phyloP scores from a whole-genome alignment of 2,888 invertebrate species.

The Crossocerus cetratus region DNA sequence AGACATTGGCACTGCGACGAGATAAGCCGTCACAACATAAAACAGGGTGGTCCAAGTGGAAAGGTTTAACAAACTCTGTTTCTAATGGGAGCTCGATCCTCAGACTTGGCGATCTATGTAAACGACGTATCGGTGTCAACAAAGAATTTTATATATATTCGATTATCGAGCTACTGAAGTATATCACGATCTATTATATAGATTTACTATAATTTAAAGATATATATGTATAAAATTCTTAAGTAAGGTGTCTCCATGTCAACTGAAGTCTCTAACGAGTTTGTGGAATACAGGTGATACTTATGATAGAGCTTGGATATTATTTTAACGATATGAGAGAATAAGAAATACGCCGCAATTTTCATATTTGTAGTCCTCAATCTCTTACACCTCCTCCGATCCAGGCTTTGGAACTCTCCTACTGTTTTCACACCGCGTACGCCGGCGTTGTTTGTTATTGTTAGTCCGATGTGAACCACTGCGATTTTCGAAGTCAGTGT shows the following conservation, averaged over 20 bases:
- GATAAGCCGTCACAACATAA: not conserved
- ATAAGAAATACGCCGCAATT: not conserved
- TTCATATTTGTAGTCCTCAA: not conserved
- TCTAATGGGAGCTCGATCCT: not conserved
- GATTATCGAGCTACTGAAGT: not conserved
- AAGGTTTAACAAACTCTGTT: not conserved
- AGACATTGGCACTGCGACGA: no score
- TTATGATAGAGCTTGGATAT: slow-evolving; percentile 65
- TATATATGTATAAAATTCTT: slow-evolving; percentile 3
- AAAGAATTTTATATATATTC: slow-evolving; percentile 6
- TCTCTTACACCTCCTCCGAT: no score
- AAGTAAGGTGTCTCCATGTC: not conserved
- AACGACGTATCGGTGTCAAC: not conserved
- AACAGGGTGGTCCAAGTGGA: not conserved
- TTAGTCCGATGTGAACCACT: no score
- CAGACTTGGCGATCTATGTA: not conserved
- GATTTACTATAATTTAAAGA: not conserved
- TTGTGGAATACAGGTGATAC: slow-evolving; percentile 23
- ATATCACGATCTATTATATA: slow-evolving; percentile 1
- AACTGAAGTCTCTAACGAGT: slow-evolving; percentile 2
- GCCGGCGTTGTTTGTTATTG: no score
- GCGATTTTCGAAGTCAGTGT: no score
- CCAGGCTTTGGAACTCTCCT: no score
- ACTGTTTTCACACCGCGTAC: no score
- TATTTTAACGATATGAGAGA: slow-evolving; percentile 38